Percentiles rank a stretch among this genome's conserved stretches.
phyloP scores from a whole-genome alignment of 2,888 invertebrate species.

The Eupithecia subfuscata region DNA sequence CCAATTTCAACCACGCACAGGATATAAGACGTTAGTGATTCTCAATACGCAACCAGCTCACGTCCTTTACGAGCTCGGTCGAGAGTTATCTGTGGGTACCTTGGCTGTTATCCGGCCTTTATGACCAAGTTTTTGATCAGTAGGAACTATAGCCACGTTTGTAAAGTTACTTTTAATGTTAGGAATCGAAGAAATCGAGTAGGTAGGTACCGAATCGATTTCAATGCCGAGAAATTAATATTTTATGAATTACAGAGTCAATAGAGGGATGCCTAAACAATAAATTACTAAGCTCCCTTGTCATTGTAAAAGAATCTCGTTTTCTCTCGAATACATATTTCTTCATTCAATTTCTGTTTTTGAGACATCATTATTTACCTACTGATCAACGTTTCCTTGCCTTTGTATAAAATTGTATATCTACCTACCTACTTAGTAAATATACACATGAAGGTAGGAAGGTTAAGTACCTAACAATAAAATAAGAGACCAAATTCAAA shows the following conservation, averaged over 20 bases:
- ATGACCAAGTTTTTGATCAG: constrained; percentile 17
- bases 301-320: neutral
- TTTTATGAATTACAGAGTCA: neutral
- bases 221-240: neutral
- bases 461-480: no score
- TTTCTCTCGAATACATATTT: no score
- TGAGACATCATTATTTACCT: neutral
- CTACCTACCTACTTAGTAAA: no score
- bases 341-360: neutral
- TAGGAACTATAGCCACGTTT: constrained; percentile 1
- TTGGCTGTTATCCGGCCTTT: constrained; percentile 20
- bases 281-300: neutral
- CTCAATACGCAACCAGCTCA: constrained; percentile 13
- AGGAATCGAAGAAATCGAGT: neutral
- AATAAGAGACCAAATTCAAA: neutral
- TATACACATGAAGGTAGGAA: no score
- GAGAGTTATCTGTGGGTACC: constrained; percentile 20
- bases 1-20: constrained; percentile 2
- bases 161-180: neutral
- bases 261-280: neutral
- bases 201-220: neutral
- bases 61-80: constrained; percentile 25
- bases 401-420: no score
- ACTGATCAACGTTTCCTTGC: no score
- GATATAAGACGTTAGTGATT: neutral